Evolutionary conservation across 2,113 vertebrate genomes (phyloP), one percentile per base, ranked within the genome.

Genomic region (Sminthopsis crassicaudata): DNA sequence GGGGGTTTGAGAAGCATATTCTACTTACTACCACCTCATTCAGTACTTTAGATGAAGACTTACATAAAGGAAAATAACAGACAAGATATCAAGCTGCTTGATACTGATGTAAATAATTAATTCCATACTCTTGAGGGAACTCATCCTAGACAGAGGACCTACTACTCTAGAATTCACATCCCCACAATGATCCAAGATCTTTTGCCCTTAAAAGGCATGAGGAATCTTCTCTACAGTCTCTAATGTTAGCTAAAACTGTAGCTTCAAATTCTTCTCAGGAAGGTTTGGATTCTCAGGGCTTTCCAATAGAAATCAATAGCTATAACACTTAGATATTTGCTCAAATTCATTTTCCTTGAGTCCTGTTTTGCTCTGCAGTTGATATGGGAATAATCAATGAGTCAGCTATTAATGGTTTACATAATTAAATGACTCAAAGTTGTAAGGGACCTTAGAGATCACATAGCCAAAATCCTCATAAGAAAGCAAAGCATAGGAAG

Each of bases 291-390:
- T 7, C n/a, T 42, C 67, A 84, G 6, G 16, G 67, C 19, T 84
- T n/a, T 42, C n/a, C 36, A 84, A 42, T 2, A 42, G n/a, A 42
- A 93, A 14, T 95, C n/a, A 84, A 93, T 90, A 91, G 90, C 93
- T 94, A 91, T 30, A 89, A 96, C 94, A 93, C 36, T 55, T 14
- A 96, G 94, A 91, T 53, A 93, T 25, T 89, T 25, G 22, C 94
- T 94, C 26, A 95, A 93, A 94, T 94, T 94, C 24, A 90, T 90
- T 94, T 96, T 95, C 89, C 46, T 94, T 94, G 92, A 60, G 48
- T 26, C 52, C 89, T 92, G 90, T 91, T 96, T 95, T 95, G 36
- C 76, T 54, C 93, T 96, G 23, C n/a, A 53, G 30, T 89, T 96
- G 94, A 93, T 57, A 93, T 60, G 91, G 95, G 92, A 95, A 91